A percentile compares a stretch with the other conserved stretches of the same genome.
Conservation (phyloP, 2,888 invertebrate genomes). For the Morpho deidamia region DNA sequence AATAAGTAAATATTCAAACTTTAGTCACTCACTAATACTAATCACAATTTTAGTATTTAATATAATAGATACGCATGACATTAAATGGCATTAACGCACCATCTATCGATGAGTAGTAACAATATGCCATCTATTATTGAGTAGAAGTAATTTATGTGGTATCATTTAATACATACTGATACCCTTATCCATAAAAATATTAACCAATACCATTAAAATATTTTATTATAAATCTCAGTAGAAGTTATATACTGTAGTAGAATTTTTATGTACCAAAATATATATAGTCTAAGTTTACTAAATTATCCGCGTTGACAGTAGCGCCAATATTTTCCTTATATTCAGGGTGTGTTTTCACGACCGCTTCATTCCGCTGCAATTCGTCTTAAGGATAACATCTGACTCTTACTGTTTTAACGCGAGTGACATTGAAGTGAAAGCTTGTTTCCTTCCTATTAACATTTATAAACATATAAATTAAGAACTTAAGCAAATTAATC, state of each 20-base stretch:
- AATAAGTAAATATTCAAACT: no score
- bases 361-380: conserved; percentile 72
- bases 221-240: no score
- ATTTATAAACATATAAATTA: conserved; percentile 33
- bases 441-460: conserved; percentile 26
- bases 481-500: conserved; percentile 29
- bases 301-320: conserved; percentile 49
- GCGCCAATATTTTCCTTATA: conserved; percentile 76
- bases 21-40: no score
- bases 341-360: conserved; percentile 72
- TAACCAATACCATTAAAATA: no score
- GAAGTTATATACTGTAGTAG: no score
- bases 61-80: no score
- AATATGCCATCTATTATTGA: conserved; percentile 30
- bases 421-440: conserved; percentile 72
- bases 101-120: conserved; percentile 40
- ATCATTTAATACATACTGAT: no score
- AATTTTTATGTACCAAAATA: no score
- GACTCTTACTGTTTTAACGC: conserved; percentile 46
- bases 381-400: conserved; percentile 72
- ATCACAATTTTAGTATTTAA: no score
- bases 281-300: conserved; percentile 31
- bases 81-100: conserved; percentile 20
- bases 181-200: no score
- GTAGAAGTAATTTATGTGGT: conserved; percentile 18